phyloP scores from a whole-genome alignment of 2,113 vertebrate species.

The Myocastor coypus region DNA sequence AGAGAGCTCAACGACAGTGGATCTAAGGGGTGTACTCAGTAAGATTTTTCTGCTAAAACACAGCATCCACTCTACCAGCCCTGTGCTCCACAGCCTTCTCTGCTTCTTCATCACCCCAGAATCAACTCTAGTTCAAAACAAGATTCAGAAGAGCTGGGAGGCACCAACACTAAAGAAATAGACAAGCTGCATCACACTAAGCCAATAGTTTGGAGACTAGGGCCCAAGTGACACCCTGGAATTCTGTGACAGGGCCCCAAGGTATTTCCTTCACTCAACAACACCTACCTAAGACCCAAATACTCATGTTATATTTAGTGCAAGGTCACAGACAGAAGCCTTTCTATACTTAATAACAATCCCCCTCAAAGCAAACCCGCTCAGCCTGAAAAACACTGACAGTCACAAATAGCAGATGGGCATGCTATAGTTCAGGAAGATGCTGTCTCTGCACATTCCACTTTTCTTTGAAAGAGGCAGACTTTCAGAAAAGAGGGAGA shows the following conservation, averaged over 20 bases:
- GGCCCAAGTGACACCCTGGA: not conserved
- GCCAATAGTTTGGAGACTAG: not conserved
- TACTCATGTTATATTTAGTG: not conserved
- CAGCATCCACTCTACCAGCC: no score
- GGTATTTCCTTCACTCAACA: not conserved
- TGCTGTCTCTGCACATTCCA: conserved; percentile 4
- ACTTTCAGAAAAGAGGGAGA: conserved; percentile 29
- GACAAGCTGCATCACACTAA: not conserved
- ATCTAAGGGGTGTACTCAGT: not conserved
- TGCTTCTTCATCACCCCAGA: not conserved
- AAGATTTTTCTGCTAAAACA: not conserved
- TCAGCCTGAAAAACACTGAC: conserved; percentile 33
- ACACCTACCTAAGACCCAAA: not conserved
- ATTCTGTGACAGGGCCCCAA: not conserved
- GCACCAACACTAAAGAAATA: not conserved
- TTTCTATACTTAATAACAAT: not conserved
- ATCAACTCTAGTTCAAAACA: not conserved
- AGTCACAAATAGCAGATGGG: conserved; percentile 53
- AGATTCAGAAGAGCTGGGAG: not conserved
- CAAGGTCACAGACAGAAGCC: not conserved
- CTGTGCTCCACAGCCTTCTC: not conserved
- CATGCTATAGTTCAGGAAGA: conserved; percentile 33
- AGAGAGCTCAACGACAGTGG: not conserved
- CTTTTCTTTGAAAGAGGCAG: conserved; percentile 70
- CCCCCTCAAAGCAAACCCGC: conserved; percentile 29